Percentiles rank a stretch among this genome's conserved stretches.
Conservation (phyloP, 2,113 vertebrate species). For the Vombatus ursinus region DNA sequence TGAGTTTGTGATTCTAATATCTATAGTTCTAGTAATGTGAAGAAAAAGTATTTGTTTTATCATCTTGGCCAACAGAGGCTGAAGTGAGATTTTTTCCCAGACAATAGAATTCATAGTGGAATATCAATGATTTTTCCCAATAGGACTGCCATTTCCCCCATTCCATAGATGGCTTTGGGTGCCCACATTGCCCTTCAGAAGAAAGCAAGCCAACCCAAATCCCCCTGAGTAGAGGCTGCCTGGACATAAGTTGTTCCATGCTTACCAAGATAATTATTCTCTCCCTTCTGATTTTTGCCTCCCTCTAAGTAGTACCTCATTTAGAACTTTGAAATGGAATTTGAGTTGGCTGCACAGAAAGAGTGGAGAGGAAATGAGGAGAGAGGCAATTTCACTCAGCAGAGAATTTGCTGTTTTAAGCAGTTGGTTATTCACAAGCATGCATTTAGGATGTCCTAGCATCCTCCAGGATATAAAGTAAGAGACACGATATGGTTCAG, state of each 20-base stretch:
- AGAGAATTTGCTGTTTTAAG: neutral
- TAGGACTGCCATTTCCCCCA: neutral
- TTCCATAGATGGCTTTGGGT: neutral
- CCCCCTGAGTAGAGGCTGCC: neutral
- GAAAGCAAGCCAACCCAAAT: neutral
- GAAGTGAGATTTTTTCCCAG: neutral
- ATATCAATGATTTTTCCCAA: neutral
- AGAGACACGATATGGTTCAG: neutral
- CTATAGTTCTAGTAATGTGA: neutral
- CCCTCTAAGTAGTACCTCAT: neutral
- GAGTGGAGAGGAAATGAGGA: neutral
- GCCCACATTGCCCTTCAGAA: neutral
- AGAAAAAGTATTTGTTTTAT: neutral
- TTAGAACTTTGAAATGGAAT: neutral
- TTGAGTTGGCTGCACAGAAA: neutral
- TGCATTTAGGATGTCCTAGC: neutral
- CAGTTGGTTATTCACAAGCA: neutral
- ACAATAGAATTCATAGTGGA: neutral
- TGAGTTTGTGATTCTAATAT: neutral
- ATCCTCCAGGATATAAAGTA: neutral
- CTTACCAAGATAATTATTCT: neutral
- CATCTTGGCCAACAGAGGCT: neutral
- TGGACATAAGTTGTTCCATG: neutral
- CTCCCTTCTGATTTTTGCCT: neutral
- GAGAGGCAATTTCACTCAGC: neutral